Percentiles rank a stretch among this genome's conserved stretches.
Conservation (phyloP, 1,140 invertebrate species). For the Cyphomyrmex costatus region DNA sequence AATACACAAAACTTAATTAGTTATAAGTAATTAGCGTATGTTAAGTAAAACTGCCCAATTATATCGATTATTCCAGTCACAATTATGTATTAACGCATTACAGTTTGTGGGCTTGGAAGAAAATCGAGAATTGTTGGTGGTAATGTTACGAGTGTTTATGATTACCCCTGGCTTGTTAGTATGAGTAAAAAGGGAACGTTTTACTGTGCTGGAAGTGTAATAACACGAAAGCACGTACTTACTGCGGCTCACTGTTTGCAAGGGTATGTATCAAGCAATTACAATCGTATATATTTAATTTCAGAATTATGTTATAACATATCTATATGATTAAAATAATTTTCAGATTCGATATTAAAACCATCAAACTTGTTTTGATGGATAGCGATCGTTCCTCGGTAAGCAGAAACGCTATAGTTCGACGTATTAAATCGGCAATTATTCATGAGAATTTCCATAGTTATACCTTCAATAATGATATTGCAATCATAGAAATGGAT, state of each 20-base stretch:
- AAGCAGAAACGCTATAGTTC: slow-evolving; percentile 77
- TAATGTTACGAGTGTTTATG: slow-evolving; percentile 89
- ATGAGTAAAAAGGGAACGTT: slow-evolving; percentile 90
- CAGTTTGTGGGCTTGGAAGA: slow-evolving; percentile 91
- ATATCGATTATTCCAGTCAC: background rate
- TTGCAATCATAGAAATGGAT: slow-evolving; percentile 91
- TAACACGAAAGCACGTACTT: slow-evolving; percentile 88
- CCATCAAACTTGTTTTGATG: slow-evolving; percentile 85
- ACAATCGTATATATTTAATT: background rate
- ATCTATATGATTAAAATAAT: background rate
- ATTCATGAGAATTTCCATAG: slow-evolving; percentile 91
- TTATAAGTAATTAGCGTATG: background rate
- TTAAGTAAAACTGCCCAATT: background rate
- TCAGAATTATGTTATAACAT: background rate
- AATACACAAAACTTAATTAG: background rate
- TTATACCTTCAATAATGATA: slow-evolving; percentile 92
- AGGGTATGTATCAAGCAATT: slow-evolving; percentile 82
- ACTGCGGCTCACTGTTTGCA: slow-evolving; percentile 89
- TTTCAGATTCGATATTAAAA: slow-evolving; percentile 84
- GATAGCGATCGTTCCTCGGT: slow-evolving; percentile 83
- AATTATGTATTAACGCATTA: slow-evolving; percentile 25
- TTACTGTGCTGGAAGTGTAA: slow-evolving; percentile 92
- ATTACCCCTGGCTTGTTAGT: slow-evolving; percentile 93
- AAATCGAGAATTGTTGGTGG: slow-evolving; percentile 92
- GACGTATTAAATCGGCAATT: slow-evolving; percentile 84